These are phyloP conservation scores for Automeris io DNA, from an alignment of 2,888 invertebrate genomes.

Conservation along the genomic window DNA sequence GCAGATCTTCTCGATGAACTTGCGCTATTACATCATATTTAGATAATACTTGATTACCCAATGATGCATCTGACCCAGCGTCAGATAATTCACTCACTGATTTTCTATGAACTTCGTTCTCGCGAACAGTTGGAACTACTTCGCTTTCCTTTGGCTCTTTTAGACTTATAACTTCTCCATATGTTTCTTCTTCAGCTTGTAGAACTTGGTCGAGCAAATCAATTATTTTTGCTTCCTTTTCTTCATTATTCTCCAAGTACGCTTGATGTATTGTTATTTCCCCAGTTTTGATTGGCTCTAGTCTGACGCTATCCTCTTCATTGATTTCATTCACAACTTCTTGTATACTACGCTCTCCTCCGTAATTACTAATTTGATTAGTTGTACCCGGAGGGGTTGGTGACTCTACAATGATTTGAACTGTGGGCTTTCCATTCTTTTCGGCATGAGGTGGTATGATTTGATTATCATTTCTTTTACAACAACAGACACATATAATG, in stretches of 20 bases:
- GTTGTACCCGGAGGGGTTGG: conserved; percentile 61
- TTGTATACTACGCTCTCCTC: conserved; percentile 24
- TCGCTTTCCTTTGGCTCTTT: conserved; percentile 43
- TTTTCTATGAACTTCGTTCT: conserved; percentile 44
- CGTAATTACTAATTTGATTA: conserved; percentile 32
- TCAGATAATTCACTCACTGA: conserved; percentile 62
- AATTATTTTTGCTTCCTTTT: conserved; percentile 69
- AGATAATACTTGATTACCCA: conserved; percentile 60
- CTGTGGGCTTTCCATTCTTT: conserved; percentile 49
- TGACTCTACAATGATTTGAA: conserved; percentile 60
- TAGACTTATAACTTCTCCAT: conserved; percentile 47
- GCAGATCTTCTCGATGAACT: conserved; percentile 75
- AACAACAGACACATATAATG: conserved; percentile 46
- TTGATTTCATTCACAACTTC: conserved; percentile 25
- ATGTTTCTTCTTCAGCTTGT: conserved; percentile 68
- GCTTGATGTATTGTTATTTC: conserved; percentile 48
- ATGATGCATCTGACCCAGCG: conserved; percentile 62
- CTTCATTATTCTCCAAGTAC: conserved; percentile 52
- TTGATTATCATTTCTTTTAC: conserved; percentile 34
- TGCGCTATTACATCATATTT: conserved; percentile 77
- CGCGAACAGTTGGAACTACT: conserved; percentile 20
- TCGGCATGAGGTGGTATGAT: conserved; percentile 26
- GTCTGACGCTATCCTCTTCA: conserved; percentile 27
- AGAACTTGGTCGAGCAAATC: conserved; percentile 66
- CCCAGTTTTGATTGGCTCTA: conserved; percentile 33